These are phyloP conservation scores for Oxycera nigricornis DNA, from an alignment of 2,888 invertebrate genomes.

Conservation along the genomic window DNA sequence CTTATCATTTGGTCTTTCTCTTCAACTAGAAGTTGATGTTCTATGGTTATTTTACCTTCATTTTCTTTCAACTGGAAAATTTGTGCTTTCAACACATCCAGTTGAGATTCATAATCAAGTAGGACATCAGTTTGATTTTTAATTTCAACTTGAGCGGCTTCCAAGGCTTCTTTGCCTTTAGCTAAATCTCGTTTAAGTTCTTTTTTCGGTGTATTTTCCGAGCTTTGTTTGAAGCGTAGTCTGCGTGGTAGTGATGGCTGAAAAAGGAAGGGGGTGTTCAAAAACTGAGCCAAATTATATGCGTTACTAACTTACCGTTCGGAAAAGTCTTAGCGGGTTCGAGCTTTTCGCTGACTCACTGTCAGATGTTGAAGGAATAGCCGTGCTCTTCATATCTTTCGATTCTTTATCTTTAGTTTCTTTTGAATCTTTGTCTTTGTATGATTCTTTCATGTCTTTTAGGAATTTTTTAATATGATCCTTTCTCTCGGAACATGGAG, in stretches of 20 bases:
- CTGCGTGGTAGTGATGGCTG: constrained; percentile 61
- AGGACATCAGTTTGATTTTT: constrained; percentile 65
- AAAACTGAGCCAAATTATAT: not conserved
- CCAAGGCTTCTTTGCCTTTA: constrained; percentile 62
- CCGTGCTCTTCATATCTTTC: constrained; percentile 46
- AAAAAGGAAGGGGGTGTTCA: constrained; percentile 57
- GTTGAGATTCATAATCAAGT: constrained; percentile 63
- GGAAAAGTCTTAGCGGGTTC: constrained; percentile 47
- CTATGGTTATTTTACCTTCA: constrained; percentile 55
- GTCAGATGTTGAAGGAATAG: constrained; percentile 42
- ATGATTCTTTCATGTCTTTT: constrained; percentile 60
- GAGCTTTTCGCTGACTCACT: constrained; percentile 47
- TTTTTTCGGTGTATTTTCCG: constrained; percentile 58
- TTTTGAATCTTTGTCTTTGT: constrained; percentile 52
- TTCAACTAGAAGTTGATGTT: constrained; percentile 50
- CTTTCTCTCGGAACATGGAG: constrained; percentile 56
- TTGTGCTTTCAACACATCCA: constrained; percentile 64
- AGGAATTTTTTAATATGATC: constrained; percentile 62
- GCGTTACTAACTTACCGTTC: constrained; percentile 46
- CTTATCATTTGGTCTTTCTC: constrained; percentile 55
- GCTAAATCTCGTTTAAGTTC: constrained; percentile 61
- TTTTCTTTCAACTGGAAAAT: constrained; percentile 59
- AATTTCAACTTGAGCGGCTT: constrained; percentile 61
- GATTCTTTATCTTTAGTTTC: constrained; percentile 57
- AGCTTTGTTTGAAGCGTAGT: constrained; percentile 56